Evolutionary conservation across 2,888 invertebrate genomes (phyloP), one percentile per base, ranked within the genome.

Genomic region (Parnassius apollo): DNA sequence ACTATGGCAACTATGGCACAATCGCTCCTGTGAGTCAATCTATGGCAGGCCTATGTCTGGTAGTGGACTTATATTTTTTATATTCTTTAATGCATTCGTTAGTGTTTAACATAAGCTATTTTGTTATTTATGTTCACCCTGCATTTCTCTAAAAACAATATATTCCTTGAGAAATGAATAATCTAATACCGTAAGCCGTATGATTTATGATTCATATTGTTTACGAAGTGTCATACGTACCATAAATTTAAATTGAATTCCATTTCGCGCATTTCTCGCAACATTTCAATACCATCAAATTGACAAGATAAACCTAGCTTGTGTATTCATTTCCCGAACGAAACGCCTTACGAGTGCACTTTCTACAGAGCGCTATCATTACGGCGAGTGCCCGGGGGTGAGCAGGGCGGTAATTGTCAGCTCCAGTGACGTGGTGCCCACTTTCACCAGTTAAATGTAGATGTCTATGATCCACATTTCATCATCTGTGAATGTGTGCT

Each of bases 291-390:
- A 63, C 54, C 45, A 50, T 59, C 62, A 59, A 55, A 35, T 35
- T 63, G 62, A 63, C 62, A 55, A 51, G 62, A 51, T 63, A 63
- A 63, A 54, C 18, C 53, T 42, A 25, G 42, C 25, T 58, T 11
- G 54, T 25, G 56, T 13, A 44, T 58, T 51, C 49, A 57, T 53
- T 62, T 57, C 48, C 62, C 62, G 51, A 4, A 18, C 35, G 54
- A 4, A 45, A 53, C 61, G 46, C 62, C 58, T 51, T 58, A 63
- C 61, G 66, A 72, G 71, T 71, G 75, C 75, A 75, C 82, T 83
- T 83, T 83, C 83, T 81, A 78, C 65, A 65, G 71, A 80, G 72
- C 74, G 76, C 82, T 82, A 78, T 82, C 69, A 81, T 83, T 82
- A 82, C 68, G 67, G 60, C 69, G 63, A 56, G 59, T 62, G 67